Evolutionary conservation across 1,140 invertebrate species (phyloP), one percentile per base, ranked within the genome.

Genomic region (Agraylea sexmaculata): DNA sequence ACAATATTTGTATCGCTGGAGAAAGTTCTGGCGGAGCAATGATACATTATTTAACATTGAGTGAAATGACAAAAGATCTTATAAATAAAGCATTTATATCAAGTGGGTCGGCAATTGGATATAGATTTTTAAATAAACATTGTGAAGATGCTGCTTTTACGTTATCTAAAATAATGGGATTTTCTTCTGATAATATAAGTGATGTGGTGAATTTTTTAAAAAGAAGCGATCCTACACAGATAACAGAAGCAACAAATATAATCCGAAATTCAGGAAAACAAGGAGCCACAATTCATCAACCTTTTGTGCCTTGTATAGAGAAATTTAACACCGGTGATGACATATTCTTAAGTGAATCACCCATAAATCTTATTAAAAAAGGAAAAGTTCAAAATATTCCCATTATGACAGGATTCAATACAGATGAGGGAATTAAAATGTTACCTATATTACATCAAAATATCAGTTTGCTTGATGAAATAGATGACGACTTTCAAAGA

Each of bases 401-500:
- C 3, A 42, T 42, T 19, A 37, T 42, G 22, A 20, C 23, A 6
- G 40, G 40, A 8, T 37, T 36, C 20, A 42, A 20, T 17, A 34
- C 31, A 12, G 31, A 42, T n/a, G 40, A 42, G 22, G 40, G 40
- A 6, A 37, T 35, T 17, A 27, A 33, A 20, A 5, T 42, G 30
- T n/a, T 34, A 6, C 22, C 31, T 7, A 35, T 15, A 15, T 35
- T 35, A 10, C 15, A 6, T 4, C n/a, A 34, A n/a, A 19, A 42
- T 5, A 4, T n/a, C n/a, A n/a, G n/a, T n/a, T n/a, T 29, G 11
- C 18, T 37, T 3, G 31, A 37, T 21, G 30, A 34, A 12, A 22
- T 42, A 6, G 23, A 42, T 37, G 18, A 35, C 11, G 19, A 42
- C 35, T 42, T 42, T 29, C 27, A 42, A 21, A 35, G 30, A 19